A percentile compares a stretch with the other conserved stretches of the same genome.
phyloP scores from a whole-genome alignment of 2,113 vertebrate species.

The Campylomormyrus numenius region DNA sequence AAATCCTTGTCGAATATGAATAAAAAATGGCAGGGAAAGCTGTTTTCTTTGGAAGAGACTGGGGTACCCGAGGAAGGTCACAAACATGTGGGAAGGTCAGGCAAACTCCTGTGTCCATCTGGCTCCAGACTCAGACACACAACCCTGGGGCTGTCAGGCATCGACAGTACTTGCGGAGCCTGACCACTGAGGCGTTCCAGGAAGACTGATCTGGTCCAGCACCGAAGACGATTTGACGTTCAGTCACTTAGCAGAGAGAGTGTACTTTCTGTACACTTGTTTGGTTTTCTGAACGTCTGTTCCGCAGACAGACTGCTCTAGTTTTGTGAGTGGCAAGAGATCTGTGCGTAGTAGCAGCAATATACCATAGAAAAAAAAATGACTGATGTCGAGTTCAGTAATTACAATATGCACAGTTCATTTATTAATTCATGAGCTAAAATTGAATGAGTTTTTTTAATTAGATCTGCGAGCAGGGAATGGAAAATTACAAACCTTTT shows the following conservation, averaged over 20 bases:
- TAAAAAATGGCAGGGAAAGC: background rate
- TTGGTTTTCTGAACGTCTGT: background rate
- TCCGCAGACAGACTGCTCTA: background rate
- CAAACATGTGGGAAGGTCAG: background rate
- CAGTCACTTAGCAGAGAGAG: background rate
- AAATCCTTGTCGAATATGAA: background rate
- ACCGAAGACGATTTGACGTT: background rate
- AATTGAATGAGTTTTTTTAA: background rate
- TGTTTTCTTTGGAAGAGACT: background rate
- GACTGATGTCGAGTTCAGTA: background rate
- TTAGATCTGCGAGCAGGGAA: background rate
- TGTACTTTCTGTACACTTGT: background rate
- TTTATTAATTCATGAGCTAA: constrained; percentile 12
- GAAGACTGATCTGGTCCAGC: background rate
- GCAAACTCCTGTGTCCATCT: background rate
- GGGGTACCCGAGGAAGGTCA: background rate
- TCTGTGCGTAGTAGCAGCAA: background rate
- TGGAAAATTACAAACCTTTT: background rate
- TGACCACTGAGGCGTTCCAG: background rate
- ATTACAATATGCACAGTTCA: constrained; percentile 3
- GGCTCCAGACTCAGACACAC: background rate
- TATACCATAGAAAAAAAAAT: background rate
- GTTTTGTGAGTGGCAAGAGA: background rate
- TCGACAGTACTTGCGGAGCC: background rate
- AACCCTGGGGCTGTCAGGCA: background rate